Evolutionary conservation across 2,888 invertebrate genomes (phyloP), one percentile per base, ranked within the genome.

Genomic region (Cordylochernes scorpioides): DNA sequence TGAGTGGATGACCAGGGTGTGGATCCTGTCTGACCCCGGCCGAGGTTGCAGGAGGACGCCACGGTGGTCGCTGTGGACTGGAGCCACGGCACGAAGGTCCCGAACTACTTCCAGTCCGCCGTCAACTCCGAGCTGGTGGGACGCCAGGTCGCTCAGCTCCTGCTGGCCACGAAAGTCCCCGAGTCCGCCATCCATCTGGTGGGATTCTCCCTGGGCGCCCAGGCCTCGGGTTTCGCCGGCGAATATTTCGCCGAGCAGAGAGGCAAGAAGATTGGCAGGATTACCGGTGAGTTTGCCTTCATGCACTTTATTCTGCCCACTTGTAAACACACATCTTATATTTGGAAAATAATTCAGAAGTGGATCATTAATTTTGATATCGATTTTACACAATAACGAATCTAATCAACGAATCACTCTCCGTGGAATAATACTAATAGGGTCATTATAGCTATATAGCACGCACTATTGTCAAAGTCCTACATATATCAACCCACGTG

Each of bases 141-240:
- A 1, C 27, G 35, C 2, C 30, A 36, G 14, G 28, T 22, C 2
- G 38, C 35, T 8, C 30, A 28, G 7, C 30, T 36, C 4, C 30
- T 28, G 17, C 31, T 31, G 15, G 31, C 29, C 1, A n/a, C 31
- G n/a, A 31, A 34, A 9, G 26, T 36, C n/a, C 24, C 14, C 15
- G 33, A 34, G 14, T 31, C 31, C 16, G 58, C 55, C 32, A 56
- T 66, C 1, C 65, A 66, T 42, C 45, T 66, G 15, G 52, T 65
- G 3, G 67, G 68, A 0, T 59, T 65, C 46, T 66, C 66, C 42
- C 44, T 68, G 30, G 68, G 67, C 0, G 64, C 63, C 0, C 67
- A 68, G 38, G 58, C 64, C 33, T 66, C 65, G 1, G 68, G 68
- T 1, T 63, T 67, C 1, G 62, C 65, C 1, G 67, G 66, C 1